Percentiles rank a stretch among this genome's conserved stretches.
Conservation (phyloP, 2,113 vertebrate genomes). For the Cyphomyrus discorhynchus region DNA sequence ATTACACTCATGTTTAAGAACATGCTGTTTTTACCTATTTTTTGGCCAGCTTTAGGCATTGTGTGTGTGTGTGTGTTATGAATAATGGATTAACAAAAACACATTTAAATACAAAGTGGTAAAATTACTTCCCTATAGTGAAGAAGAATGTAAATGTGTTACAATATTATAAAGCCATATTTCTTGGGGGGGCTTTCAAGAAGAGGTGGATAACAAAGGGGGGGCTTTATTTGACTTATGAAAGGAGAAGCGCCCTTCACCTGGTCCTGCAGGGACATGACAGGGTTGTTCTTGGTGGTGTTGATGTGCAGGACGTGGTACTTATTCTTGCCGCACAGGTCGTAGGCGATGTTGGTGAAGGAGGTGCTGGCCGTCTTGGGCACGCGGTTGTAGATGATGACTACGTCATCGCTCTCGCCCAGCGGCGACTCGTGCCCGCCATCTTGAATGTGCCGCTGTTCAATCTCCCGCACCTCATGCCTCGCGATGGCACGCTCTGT, state of each 20-base stretch:
- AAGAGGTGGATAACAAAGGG: not conserved
- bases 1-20: not conserved
- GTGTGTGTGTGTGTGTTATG: not conserved
- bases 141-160: not conserved
- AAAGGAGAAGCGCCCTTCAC: constrained; percentile 50
- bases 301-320: constrained; percentile 98
- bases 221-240: not conserved
- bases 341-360: constrained; percentile 91
- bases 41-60: not conserved
- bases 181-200: not conserved
- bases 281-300: constrained; percentile 98
- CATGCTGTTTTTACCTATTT: not conserved
- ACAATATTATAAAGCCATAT: not conserved
- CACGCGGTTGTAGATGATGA: constrained; percentile 95
- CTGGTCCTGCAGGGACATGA: constrained; percentile 99
- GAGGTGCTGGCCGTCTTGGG: constrained; percentile 98
- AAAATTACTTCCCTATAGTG: not conserved
- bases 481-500: constrained; percentile 83
- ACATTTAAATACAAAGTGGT: not conserved
- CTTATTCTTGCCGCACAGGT: constrained; percentile 78
- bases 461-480: constrained; percentile 81
- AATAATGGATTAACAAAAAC: not conserved
- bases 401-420: constrained; percentile 72
- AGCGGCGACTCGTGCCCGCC: constrained; percentile 49
- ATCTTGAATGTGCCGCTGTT: constrained; percentile 76